Evolutionary conservation across 2,797 vertebrate species (phyloP), one percentile per base, ranked within the genome.

Genomic region (Clarias laeviceps): DNA sequence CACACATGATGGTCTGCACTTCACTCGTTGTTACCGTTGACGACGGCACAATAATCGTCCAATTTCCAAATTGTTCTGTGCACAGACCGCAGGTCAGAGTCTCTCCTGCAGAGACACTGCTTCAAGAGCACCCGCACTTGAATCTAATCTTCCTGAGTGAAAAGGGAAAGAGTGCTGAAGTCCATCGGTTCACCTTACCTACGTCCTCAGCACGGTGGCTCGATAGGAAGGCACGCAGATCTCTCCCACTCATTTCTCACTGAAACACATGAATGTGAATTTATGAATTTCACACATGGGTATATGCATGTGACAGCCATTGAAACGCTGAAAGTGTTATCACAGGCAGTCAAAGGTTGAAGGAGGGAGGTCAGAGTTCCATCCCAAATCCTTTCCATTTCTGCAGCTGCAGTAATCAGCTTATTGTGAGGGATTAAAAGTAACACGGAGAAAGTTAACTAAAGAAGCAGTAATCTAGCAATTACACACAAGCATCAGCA

Each of bases 191-290:
- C 20, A 7, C 45, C 92, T 88, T 95, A 98, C 97, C 96, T 90
- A 83, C 85, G 88, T 91, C 92, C 87, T 91, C 90, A 56, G 83
- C 91, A 90, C 91, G 94, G 81, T 82, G 89, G 86, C 80, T 89
- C 82, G 93, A 92, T 88, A 90, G 76, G 83, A 95, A 92, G 0
- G 77, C 80, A 62, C 85, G 90, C 61, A 78, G 81, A 77, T 94
- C 89, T 87, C 40, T 92, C 89, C 91, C 92, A 92, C 87, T 94
- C 95, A 95, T 96, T 84, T 85, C 90, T 92, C 64, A 79, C 81
- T 61, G 82, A 83, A 83, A 83, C 70, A 72, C 68, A 54, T 7
- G 18, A 76, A 59, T n/a, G 5, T 24, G 70, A 20, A 32, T 64
- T 70, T 22, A 82, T 65, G 68, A 20, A 59, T 59, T 80, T 73